These are phyloP conservation scores for Pogonophryne albipinna DNA, from an alignment of 2,797 vertebrate genomes.

Conservation along the genomic window DNA sequence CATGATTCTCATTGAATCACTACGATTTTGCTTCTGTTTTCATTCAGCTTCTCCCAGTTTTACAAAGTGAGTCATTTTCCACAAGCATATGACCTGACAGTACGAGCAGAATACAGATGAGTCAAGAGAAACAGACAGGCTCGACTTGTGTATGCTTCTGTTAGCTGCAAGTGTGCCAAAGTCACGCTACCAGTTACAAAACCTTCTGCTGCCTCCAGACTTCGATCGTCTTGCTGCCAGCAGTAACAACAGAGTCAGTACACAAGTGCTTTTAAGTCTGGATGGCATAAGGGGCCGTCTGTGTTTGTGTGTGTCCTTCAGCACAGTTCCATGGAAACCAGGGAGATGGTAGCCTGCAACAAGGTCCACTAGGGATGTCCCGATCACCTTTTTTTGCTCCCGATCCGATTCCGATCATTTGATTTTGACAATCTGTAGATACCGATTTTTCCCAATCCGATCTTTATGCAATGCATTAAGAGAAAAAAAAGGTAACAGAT, in stretches of 20 bases:
- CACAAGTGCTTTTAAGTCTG: slow-evolving; percentile 55
- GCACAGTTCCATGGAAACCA: slow-evolving; percentile 44
- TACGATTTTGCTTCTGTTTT: background rate
- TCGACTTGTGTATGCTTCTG: slow-evolving; percentile 30
- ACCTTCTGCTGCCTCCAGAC: slow-evolving; percentile 56
- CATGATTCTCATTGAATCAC: background rate
- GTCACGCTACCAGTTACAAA: slow-evolving; percentile 43
- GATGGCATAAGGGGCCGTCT: slow-evolving; percentile 44
- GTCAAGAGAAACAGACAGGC: slow-evolving; percentile 42
- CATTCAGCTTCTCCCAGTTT: slow-evolving; percentile 18
- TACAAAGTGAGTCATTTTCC: slow-evolving; percentile 18
- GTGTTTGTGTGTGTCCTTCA: slow-evolving; percentile 54
- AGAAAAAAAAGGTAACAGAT: too few relatives aligned
- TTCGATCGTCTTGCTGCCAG: slow-evolving; percentile 43
- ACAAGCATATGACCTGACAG: slow-evolving; percentile 19
- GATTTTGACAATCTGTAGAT: too few relatives aligned
- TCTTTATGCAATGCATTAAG: too few relatives aligned
- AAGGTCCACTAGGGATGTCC: too few relatives aligned
- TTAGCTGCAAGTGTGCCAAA: slow-evolving; percentile 47
- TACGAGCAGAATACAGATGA: slow-evolving; percentile 54
- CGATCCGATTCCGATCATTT: too few relatives aligned
- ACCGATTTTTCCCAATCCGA: too few relatives aligned
- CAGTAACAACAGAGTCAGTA: slow-evolving; percentile 35
- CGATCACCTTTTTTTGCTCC: too few relatives aligned
- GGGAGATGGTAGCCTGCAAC: slow-evolving; percentile 16